phyloP scores from a whole-genome alignment of 2,888 invertebrate species.

The Masnerella sp. region DNA sequence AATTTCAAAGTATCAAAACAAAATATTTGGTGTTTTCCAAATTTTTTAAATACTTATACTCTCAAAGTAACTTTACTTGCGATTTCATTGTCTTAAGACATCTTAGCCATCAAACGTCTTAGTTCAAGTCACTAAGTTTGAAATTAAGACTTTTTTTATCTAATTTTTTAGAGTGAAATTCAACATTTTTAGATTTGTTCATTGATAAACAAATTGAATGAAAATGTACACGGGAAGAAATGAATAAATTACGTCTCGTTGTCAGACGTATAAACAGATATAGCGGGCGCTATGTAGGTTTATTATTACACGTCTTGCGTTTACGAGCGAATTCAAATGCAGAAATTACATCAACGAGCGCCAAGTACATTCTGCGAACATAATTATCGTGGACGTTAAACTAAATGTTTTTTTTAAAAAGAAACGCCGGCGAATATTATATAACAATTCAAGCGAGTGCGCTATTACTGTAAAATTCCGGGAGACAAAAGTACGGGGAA shows the following conservation, averaged over 20 bases:
- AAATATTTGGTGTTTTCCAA: no score
- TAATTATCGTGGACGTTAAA: constrained; percentile 43
- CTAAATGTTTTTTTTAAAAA: constrained; percentile 28
- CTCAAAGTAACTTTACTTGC: no score
- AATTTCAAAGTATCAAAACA: no score
- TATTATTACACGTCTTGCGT: constrained; percentile 42
- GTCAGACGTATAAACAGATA: constrained; percentile 30
- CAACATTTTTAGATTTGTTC: not conserved
- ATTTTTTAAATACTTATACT: no score
- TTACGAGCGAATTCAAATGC: constrained; percentile 43
- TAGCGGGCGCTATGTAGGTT: constrained; percentile 32
- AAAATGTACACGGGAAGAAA: not conserved
- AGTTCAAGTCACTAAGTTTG: no score
- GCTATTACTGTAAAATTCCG: constrained; percentile 4
- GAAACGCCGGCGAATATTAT: constrained; percentile 15
- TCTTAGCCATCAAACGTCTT: no score
- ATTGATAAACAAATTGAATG: not conserved
- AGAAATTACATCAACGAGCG: constrained; percentile 38
- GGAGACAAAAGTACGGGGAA: not conserved
- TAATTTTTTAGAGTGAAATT: no score
- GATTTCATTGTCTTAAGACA: no score
- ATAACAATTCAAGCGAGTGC: constrained; percentile 23
- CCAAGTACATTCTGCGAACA: constrained; percentile 34
- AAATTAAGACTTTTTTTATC: no score
- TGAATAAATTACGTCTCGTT: constrained; percentile 22